phyloP scores from a whole-genome alignment of 1,140 invertebrate species.

The Teleogryllus occipitalis region DNA sequence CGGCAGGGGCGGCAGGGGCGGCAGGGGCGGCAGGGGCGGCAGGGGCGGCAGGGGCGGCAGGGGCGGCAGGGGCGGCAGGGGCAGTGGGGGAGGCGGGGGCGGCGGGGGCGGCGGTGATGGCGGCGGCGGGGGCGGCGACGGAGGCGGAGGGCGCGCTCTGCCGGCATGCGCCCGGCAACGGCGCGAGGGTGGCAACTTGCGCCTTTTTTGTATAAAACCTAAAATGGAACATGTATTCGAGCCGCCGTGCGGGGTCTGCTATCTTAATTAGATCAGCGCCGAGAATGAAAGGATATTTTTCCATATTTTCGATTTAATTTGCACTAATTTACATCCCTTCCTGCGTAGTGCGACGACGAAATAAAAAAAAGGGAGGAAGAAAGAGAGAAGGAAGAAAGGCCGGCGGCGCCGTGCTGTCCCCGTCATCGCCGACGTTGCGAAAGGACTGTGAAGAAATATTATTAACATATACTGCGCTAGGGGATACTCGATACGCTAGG shows the following conservation, averaged over 20 bases:
- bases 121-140: neutral
- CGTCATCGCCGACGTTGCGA: too few relatives aligned
- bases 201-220: conserved; percentile 6
- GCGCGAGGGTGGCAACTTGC: too few relatives aligned
- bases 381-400: neutral
- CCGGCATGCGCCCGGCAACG: too few relatives aligned
- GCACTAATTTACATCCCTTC: conserved; percentile 18
- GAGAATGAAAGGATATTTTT: conserved; percentile 16
- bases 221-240: conserved; percentile 17
- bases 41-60: neutral
- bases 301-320: conserved; percentile 20
- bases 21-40: neutral
- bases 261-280: conserved; percentile 18
- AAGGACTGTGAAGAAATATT: too few relatives aligned
- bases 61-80: too few relatives aligned
- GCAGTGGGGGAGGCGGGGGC: too few relatives aligned
- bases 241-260: conserved; percentile 2
- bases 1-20: too few relatives aligned
- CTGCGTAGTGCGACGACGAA: neutral
- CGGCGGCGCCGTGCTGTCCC: neutral
- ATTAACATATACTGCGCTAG: too few relatives aligned
- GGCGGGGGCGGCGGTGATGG: too few relatives aligned
- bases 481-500: too few relatives aligned
- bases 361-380: neutral
- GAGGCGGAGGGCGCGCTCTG: neutral